Evolutionary conservation across 2,888 invertebrate genomes (phyloP).

Genomic region (Nemotelus nigrinus): DNA sequence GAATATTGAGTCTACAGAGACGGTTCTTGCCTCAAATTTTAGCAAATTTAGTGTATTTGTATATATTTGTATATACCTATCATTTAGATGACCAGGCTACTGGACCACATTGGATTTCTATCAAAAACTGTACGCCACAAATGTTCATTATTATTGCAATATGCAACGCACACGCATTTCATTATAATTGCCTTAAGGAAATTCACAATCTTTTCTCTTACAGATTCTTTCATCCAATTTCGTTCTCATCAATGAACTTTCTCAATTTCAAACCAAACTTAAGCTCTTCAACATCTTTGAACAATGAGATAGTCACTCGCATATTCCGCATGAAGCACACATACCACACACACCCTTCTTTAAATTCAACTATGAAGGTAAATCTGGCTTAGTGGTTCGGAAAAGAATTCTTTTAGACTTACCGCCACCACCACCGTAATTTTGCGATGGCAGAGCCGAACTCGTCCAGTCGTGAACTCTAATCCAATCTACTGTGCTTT

Average conservation of each 20-base stretch:
- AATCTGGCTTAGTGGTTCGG: constrained; percentile 31
- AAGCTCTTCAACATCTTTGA: neutral
- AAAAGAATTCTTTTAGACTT: constrained; percentile 39
- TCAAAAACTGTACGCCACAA: too few relatives aligned
- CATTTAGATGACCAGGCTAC: too few relatives aligned
- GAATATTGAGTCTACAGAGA: too few relatives aligned
- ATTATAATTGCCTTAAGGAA: too few relatives aligned
- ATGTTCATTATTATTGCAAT: too few relatives aligned
- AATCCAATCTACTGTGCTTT: constrained; percentile 41
- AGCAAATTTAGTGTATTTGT: too few relatives aligned
- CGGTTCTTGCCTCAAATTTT: too few relatives aligned
- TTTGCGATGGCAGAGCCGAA: constrained; percentile 23
- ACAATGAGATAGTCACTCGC: neutral
- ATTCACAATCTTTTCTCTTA: too few relatives aligned
- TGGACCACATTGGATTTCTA: too few relatives aligned
- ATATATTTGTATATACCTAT: too few relatives aligned
- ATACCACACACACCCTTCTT: neutral
- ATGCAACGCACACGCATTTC: too few relatives aligned
- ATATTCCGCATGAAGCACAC: neutral
- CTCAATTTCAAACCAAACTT: neutral
- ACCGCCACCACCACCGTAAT: constrained; percentile 19
- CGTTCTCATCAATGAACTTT: neutral
- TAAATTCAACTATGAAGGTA: constrained; percentile 14
- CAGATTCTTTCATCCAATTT: too few relatives aligned
- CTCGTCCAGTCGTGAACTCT: constrained; percentile 40